These are phyloP conservation scores for Clytia hemisphaerica DNA, from an alignment of 30 jellyfish, hydroid and myxozoan genomes.

Conservation along the genomic window DNA sequence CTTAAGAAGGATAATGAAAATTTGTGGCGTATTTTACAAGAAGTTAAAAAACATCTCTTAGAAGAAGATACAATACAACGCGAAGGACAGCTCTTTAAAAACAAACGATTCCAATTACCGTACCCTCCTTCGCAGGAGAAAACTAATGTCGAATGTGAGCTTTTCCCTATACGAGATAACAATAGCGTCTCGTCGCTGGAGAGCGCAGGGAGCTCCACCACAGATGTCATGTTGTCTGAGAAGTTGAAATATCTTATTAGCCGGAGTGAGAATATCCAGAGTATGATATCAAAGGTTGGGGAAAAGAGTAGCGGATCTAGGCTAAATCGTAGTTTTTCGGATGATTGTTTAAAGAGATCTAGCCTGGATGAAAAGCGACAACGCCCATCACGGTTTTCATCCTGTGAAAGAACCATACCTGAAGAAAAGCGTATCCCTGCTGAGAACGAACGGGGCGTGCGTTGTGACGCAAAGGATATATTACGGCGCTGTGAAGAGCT, in stretches of 20 bases:
- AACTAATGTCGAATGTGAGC: too few relatives aligned
- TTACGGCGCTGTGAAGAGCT: conserved; percentile 56
- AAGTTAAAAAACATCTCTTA: not conserved
- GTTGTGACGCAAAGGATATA: conserved; percentile 24
- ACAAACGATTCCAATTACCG: too few relatives aligned
- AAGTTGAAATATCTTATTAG: conserved; percentile 55
- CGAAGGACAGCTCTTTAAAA: too few relatives aligned
- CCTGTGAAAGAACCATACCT: not conserved
- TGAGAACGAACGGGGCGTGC: not conserved
- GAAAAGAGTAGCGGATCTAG: too few relatives aligned
- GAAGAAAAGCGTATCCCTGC: not conserved
- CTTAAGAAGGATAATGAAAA: conserved; percentile 30
- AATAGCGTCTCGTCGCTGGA: too few relatives aligned
- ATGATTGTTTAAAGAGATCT: too few relatives aligned
- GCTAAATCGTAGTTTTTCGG: too few relatives aligned
- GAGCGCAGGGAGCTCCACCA: too few relatives aligned
- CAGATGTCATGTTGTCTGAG: too few relatives aligned
- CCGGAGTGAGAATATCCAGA: conserved; percentile 76
- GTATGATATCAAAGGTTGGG: conserved; percentile 38
- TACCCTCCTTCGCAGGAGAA: too few relatives aligned
- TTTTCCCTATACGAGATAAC: too few relatives aligned
- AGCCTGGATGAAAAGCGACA: not conserved
- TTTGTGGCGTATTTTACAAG: conserved; percentile 39
- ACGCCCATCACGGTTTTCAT: too few relatives aligned
- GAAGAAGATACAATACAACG: not conserved